Conservation (phyloP, 2,888 invertebrate species). For the Camptogramma bilineatum region DNA sequence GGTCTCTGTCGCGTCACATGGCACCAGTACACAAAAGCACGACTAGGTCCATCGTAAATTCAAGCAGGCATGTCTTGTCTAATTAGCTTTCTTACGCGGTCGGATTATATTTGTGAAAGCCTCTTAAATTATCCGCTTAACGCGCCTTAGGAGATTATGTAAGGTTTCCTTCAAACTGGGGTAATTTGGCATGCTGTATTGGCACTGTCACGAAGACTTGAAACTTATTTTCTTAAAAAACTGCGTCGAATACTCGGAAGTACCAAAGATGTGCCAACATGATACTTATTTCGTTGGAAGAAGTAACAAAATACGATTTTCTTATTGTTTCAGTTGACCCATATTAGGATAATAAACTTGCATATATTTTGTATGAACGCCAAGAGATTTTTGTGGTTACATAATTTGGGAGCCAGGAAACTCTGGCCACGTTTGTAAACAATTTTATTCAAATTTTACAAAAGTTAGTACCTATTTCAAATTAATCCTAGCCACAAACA, state of each 20-base stretch:
- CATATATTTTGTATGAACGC: no score
- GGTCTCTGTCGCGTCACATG: no score
- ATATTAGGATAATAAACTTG: no score
- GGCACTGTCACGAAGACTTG: not conserved
- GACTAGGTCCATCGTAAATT: slow-evolving; percentile 21
- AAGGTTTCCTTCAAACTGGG: slow-evolving; percentile 5
- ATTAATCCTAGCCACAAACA: no score
- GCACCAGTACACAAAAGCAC: not conserved
- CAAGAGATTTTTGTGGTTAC: no score
- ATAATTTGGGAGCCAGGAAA: no score
- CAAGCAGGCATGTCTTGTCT: slow-evolving; percentile 46
- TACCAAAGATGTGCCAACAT: not conserved
- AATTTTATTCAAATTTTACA: no score
- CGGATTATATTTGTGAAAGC: slow-evolving; percentile 51
- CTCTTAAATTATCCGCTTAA: slow-evolving; percentile 50
- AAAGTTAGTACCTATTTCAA: no score
- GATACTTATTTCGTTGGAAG: not conserved
- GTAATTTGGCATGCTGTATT: not conserved
- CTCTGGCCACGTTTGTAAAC: no score
- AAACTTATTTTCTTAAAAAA: not conserved
- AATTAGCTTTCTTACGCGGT: slow-evolving; percentile 56
- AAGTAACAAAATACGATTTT: no score
- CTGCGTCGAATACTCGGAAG: not conserved
- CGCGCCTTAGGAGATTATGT: slow-evolving; percentile 29
- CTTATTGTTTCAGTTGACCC: no score